Percentiles rank a stretch among this genome's conserved stretches.
phyloP scores from a whole-genome alignment of 1,140 invertebrate species.

The Cryptotermes secundus region DNA sequence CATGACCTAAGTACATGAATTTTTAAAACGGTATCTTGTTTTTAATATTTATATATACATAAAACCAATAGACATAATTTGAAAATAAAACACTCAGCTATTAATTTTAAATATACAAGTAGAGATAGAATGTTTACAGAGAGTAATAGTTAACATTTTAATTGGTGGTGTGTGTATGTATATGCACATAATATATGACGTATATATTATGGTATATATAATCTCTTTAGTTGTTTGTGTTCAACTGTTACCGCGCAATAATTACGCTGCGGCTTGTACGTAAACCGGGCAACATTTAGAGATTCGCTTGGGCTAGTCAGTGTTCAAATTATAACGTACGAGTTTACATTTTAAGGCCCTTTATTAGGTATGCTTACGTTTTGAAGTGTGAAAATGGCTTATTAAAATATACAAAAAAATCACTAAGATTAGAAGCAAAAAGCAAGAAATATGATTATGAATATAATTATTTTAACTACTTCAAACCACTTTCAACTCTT shows the following conservation, averaged over 20 bases:
- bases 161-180: background rate
- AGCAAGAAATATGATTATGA: background rate
- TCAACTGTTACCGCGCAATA: background rate
- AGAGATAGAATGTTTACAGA: slow-evolving; percentile 3
- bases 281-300: background rate
- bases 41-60: slow-evolving; percentile 29
- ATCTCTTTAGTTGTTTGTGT: background rate
- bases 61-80: slow-evolving; percentile 23
- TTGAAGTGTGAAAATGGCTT: slow-evolving; percentile 16
- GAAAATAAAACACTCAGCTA: background rate
- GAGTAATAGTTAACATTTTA: slow-evolving; percentile 21
- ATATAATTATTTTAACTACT: background rate
- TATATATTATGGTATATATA: background rate
- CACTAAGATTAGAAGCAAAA: slow-evolving; percentile 12
- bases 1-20: slow-evolving; percentile 31
- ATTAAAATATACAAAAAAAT: background rate
- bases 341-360: background rate
- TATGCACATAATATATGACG: slow-evolving; percentile 17
- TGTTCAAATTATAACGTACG: background rate
- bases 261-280: background rate
- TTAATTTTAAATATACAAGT: slow-evolving; percentile 7
- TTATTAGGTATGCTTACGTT: background rate
- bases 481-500: slow-evolving; percentile 12
- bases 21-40: slow-evolving; percentile 13
- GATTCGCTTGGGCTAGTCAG: background rate